Base-by-base conservation (phyloP, 1,140 invertebrate genomes). In the Euborellia annulipes region DNA sequence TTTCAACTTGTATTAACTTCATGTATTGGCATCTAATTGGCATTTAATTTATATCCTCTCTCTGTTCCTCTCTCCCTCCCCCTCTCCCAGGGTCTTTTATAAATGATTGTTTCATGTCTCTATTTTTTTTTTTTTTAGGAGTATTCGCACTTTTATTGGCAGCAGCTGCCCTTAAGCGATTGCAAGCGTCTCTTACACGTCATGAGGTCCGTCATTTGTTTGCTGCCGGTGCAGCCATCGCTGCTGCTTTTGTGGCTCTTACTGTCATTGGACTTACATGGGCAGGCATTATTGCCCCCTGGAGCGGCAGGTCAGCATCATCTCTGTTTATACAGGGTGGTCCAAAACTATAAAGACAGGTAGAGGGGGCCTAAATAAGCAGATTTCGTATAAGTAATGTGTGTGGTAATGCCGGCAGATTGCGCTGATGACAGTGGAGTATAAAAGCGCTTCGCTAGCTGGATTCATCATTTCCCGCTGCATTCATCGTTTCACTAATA, bases 81-180 rank as follows among this genome's bases (percentile, higher is more conserved):
- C 7, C 2, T 9, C 32, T 9, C 9, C n/a, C 32, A 9, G 32
- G 32, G 9, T 34, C 4, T 47, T 34, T 13, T 32, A 19, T 30
- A 16, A 44, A 19, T 27, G 4, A 39, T 43, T 17, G 6, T 37
- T 45, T 23, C 16, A 40, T 30, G 19, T 32, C 13, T 19, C 17
- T 22, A 19, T 41, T 50, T 48, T 50, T 52, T 55, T 45, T 54
- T 50, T 54, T 63, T 66, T 3, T 63, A 82, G 92, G 95, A 62
- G 92, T 98, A 3, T 99, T 99, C 69, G 88, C 83, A 13, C 66
- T 99, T 9, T 58, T 98, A 8, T 85, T 98, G 65, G 87, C 91
- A 2, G 74, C 91, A 43, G 90, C 84, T 18, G 69, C 80, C 32
- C 62, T 97, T 34, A 87, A 86, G 54, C 95, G 96, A 59, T 61